Conservation (phyloP, 2,797 vertebrate species). For the Esox masquinongy region DNA sequence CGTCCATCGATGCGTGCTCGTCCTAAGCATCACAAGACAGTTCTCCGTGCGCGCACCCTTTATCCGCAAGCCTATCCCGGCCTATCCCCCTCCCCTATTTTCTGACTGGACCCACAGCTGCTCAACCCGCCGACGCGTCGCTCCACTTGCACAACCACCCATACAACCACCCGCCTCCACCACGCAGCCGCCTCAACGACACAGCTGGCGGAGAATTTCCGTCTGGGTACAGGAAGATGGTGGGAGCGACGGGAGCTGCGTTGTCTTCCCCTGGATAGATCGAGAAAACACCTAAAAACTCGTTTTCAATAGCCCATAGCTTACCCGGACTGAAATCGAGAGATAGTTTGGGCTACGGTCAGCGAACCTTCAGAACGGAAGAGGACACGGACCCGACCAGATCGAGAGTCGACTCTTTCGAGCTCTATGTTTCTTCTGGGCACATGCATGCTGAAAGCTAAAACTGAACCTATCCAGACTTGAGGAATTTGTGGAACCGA, state of each 20-base stretch:
- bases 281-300: conserved; percentile 26
- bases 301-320: conserved; percentile 33
- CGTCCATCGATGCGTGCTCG: conserved; percentile 37
- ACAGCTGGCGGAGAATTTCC: conserved; percentile 73
- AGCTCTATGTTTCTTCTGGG: conserved; percentile 60
- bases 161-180: conserved; percentile 22
- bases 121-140: conserved; percentile 35
- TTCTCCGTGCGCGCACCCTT: conserved; percentile 15
- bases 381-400: conserved; percentile 68
- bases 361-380: conserved; percentile 56
- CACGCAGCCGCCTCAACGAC: conserved; percentile 49
- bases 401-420: conserved; percentile 43
- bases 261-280: conserved; percentile 39
- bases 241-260: conserved; percentile 50
- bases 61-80: neutral
- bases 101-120: conserved; percentile 49
- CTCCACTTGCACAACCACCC: neutral
- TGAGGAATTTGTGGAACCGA: conserved; percentile 37
- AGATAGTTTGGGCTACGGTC: conserved; percentile 49
- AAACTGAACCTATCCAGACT: conserved; percentile 52
- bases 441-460: conserved; percentile 61
- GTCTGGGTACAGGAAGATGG: conserved; percentile 67
- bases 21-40: conserved; percentile 15
- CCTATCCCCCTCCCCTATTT: conserved; percentile 18
- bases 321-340: conserved; percentile 43